Evolutionary conservation across 2,888 invertebrate species (phyloP), one percentile per base, ranked within the genome.

Genomic region (Erynnis tages): DNA sequence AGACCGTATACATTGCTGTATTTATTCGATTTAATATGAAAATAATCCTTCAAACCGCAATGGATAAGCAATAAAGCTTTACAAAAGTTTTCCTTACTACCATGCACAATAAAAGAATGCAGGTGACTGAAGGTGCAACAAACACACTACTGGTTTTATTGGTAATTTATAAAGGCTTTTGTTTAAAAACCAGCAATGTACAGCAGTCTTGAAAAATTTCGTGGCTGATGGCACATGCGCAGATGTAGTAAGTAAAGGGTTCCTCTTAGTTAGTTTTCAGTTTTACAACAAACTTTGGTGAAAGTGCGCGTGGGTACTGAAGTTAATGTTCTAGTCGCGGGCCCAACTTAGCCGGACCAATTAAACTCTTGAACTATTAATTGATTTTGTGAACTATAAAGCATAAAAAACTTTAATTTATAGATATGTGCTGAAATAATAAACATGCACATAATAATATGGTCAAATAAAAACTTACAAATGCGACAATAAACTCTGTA

Each of bases 191-290:
- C 6, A 17, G 54, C 43, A 54, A 48, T 37, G 43, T 21, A 48
- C 7, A 35, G 5, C n/a, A 8, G 17, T 37, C 23, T 13, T 11
- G 2, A n/a, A 17, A 37, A 10, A 23, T 11, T 11, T 25, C 17
- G 14, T n/a, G 11, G 11, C 8, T 13, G 14, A 6, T 32, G 7
- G 46, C 56, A 59, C 75, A 75, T 77, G 78, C 78, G 78, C 73
- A 69, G 56, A 62, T 56, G 55, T 34, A 8, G 41, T 17, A 16
- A 54, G 53, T 54, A 56, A 54, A 38, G 57, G 53, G 48, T 40
- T 54, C 44, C 27, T n/a, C n/a, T n/a, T n/a, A 23, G 19, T 32
- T 17, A 27, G 27, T 5, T 43, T 35, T 50, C 35, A 50, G 50
- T 50, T 29, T 21, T 14, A 35, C 32, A 16, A 25, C 7, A n/a